These are phyloP conservation scores for Carlito syrichta DNA, from an alignment of 2,113 vertebrate genomes.

Conservation along the genomic window DNA sequence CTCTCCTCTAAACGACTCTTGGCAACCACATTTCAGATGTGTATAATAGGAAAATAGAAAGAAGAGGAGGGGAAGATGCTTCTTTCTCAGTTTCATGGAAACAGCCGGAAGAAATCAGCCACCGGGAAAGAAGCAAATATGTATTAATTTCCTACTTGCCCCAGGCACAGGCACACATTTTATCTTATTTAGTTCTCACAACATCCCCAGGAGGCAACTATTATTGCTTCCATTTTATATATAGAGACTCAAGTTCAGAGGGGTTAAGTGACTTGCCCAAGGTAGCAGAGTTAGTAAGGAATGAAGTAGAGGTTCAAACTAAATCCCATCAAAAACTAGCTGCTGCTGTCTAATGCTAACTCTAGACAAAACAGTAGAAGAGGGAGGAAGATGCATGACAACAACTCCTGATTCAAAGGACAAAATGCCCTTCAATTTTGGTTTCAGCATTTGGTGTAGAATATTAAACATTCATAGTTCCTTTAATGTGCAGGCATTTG, in stretches of 20 bases:
- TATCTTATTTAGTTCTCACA: constrained; percentile 25
- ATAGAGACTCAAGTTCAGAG: not conserved
- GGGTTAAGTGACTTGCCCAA: constrained; percentile 6
- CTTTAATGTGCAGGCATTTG: constrained; percentile 72
- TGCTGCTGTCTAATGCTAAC: not conserved
- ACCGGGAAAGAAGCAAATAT: not conserved
- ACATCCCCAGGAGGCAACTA: not conserved
- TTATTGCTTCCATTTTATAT: not conserved
- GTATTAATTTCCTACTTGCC: constrained; percentile 20
- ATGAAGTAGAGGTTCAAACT: not conserved
- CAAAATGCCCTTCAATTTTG: constrained; percentile 66
- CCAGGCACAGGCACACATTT: not conserved
- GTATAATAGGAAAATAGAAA: not conserved
- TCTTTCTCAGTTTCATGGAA: not conserved
- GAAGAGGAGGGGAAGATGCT: not conserved
- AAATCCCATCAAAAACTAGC: not conserved
- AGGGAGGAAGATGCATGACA: not conserved
- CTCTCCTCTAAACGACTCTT: not conserved
- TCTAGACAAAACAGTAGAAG: not conserved
- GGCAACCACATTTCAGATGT: not conserved
- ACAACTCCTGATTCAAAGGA: constrained; percentile 32
- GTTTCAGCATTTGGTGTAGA: constrained; percentile 49
- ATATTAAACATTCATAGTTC: constrained; percentile 47
- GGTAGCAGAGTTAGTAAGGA: not conserved
- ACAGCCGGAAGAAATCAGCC: constrained; percentile 10